Conservation (phyloP, 37 sponge, comb jelly and placozoan species). For the Agelas oroides region DNA sequence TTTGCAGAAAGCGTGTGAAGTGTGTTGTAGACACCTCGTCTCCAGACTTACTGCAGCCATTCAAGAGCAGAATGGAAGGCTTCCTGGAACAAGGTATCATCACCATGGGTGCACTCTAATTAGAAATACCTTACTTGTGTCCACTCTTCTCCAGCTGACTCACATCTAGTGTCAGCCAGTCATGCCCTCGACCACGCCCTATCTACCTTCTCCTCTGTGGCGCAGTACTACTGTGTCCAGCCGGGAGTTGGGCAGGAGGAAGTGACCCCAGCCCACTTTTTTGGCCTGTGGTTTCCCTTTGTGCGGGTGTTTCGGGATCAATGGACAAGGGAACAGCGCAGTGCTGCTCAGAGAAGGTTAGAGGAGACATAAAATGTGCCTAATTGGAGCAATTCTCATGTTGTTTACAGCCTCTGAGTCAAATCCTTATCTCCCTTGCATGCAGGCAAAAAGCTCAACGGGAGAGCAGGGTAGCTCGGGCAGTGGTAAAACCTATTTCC, state of each 20-base stretch:
- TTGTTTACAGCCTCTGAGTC: too few species aligned
- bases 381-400: background rate
- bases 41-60: background rate
- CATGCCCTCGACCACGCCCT: background rate
- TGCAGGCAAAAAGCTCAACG: background rate
- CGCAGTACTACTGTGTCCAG: slow-evolving; percentile 23
- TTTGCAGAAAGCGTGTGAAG: background rate
- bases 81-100: slow-evolving; percentile 9
- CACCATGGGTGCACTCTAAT: background rate
- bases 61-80: slow-evolving; percentile 20
- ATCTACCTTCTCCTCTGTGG: background rate
- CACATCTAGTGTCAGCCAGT: too few species aligned
- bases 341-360: background rate
- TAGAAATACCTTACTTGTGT: background rate
- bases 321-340: slow-evolving; percentile 32
- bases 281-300: slow-evolving; percentile 42
- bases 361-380: too few species aligned
- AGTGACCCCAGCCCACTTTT: slow-evolving; percentile 40
- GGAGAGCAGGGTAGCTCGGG: background rate
- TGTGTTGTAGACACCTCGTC: background rate
- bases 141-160: too few species aligned
- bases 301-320: slow-evolving; percentile 23
- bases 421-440: too few species aligned
- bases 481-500: background rate
- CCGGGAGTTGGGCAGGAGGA: background rate